These are phyloP conservation scores for Harmothoe impar DNA, from an alignment of 2,888 invertebrate genomes.

Conservation along the genomic window DNA sequence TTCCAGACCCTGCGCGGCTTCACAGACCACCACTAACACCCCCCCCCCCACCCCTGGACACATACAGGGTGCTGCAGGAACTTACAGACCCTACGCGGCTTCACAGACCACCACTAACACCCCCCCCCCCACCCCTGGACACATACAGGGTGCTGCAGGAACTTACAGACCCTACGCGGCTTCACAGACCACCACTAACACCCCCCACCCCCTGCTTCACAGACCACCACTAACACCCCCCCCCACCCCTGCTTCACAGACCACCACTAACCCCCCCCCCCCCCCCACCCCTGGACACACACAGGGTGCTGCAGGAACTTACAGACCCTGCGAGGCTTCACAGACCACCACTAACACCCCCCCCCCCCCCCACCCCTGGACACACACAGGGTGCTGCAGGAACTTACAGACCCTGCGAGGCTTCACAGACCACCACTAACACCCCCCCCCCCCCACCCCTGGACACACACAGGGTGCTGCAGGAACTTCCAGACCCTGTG, in stretches of 20 bases:
- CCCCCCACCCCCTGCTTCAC: too few species aligned
- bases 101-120: constrained; percentile 1
- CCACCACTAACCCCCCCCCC: too few species aligned
- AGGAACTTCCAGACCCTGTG: neutral
- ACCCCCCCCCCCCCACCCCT: neutral
- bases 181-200: constrained; percentile 8
- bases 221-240: too few species aligned
- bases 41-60: neutral
- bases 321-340: neutral
- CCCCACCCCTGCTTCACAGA: too few species aligned
- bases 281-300: neutral
- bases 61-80: neutral
- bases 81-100: neutral
- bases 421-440: constrained; percentile 20
- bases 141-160: neutral
- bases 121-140: too few species aligned
- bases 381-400: neutral
- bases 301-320: constrained; percentile 21
- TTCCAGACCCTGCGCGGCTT: neutral
- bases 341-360: constrained; percentile 4
- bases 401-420: neutral
- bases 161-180: neutral
- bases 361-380: neutral
- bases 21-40: constrained; percentile 8
- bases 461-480: neutral